These are phyloP conservation scores for Oreortyx pictus DNA, from an alignment of 2,797 vertebrate genomes.

Conservation along the genomic window DNA sequence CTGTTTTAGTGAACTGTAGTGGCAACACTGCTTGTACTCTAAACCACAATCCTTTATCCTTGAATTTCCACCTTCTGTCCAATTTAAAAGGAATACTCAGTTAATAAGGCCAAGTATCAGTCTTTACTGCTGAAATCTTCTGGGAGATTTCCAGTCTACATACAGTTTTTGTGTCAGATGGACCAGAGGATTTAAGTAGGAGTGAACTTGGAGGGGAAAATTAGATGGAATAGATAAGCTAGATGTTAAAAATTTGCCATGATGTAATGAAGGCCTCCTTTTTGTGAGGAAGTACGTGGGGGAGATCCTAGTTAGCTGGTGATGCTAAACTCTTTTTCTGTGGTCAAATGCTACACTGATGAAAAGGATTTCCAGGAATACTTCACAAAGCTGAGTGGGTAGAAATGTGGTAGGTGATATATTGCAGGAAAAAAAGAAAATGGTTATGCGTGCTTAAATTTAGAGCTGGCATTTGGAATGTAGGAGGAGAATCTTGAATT, in stretches of 20 bases:
- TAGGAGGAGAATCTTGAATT: neutral
- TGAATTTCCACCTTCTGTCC: neutral
- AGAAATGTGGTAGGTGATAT: neutral
- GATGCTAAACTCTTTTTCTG: neutral
- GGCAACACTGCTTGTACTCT: neutral
- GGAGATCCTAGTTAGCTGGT: neutral
- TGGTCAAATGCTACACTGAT: neutral
- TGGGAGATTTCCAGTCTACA: neutral
- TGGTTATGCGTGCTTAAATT: neutral
- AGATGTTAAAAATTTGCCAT: neutral
- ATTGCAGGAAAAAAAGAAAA: neutral
- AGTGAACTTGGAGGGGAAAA: neutral
- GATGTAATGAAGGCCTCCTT: neutral
- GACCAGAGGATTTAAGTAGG: neutral
- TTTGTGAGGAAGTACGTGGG: neutral
- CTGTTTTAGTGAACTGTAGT: neutral
- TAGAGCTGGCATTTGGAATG: neutral
- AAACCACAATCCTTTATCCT: neutral
- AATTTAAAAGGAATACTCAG: neutral
- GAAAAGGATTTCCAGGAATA: neutral
- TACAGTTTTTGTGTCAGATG: neutral
- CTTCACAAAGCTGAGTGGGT: neutral
- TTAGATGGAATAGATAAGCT: neutral
- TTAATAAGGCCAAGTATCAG: neutral
- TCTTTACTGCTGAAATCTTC: neutral